Evolutionary conservation across 2,888 invertebrate species (phyloP).

Genomic region (Torymus aiolomorphi): DNA sequence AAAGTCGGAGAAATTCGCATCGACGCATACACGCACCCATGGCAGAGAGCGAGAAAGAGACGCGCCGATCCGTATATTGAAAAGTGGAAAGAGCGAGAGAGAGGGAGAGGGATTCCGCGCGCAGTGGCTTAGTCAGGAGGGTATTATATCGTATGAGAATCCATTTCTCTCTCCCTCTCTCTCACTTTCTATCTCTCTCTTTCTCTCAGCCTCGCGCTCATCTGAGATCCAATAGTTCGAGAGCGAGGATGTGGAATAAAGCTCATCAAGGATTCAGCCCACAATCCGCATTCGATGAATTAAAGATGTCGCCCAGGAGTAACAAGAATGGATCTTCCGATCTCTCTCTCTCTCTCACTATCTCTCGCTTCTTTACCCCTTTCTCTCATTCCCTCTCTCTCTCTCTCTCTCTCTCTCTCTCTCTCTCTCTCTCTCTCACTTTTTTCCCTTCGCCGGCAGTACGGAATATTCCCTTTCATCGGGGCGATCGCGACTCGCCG

Average conservation of each 20-base stretch:
- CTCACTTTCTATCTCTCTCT: constrained; percentile 44
- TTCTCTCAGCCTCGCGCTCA: constrained; percentile 44
- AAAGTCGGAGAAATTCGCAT: constrained; percentile 19
- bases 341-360: constrained; percentile 52
- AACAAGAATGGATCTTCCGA: constrained; percentile 72
- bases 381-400: constrained; percentile 53
- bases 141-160: constrained; percentile 74
- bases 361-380: constrained; percentile 53
- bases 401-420: constrained; percentile 48
- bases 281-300: constrained; percentile 75
- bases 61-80: constrained; percentile 44
- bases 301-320: constrained; percentile 74
- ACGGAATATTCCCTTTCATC: constrained; percentile 53
- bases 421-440: constrained; percentile 49
- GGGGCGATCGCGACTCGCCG: constrained; percentile 57
- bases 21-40: constrained; percentile 19
- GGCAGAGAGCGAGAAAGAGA: constrained; percentile 48
- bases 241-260: constrained; percentile 74
- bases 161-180: constrained; percentile 58
- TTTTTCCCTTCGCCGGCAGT: constrained; percentile 51
- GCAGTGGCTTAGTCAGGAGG: constrained; percentile 64
- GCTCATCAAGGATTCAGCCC: constrained; percentile 74
- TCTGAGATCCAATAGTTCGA: constrained; percentile 72
- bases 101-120: constrained; percentile 48
- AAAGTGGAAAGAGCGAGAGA: constrained; percentile 46